Evolutionary conservation across 2,113 vertebrate species (phyloP), one percentile per base, ranked within the genome.

Genomic region (Eulacestoma nigropectus): DNA sequence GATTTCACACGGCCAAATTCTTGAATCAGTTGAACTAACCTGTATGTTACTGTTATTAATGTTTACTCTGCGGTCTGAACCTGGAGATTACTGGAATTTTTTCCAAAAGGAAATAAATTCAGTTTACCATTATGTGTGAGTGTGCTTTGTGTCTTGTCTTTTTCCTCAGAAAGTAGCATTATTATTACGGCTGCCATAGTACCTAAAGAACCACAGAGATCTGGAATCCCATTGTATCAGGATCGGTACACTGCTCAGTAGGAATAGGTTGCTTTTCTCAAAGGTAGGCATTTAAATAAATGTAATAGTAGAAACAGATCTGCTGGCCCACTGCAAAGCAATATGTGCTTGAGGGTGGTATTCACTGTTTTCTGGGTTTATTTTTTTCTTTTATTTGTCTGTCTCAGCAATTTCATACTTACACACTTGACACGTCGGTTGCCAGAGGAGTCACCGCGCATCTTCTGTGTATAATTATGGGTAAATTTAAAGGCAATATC

Each of bases 11-110:
- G 97, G 98, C 98, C 98, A 98, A 98, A 98, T 98, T 98, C 98
- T 98, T 98, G 98, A 98, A 98, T 98, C 98, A 97, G 98, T 98
- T 98, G 98, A 98, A 98, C 98, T 98, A 98, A 99, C 98, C 98
- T 99, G 99, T 99, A 99, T 98, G 99, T 99, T 99, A 99, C 98
- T 98, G 99, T 99, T 99, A 98, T 99, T 99, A 99, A 99, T 99
- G 99, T 99, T 99, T 99, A 99, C 99, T 99, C 98, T 98, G 98
- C 98, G 94, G 97, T 98, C 98, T 98, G 98, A 99, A 99, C 98
- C 99, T 99, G 99, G 99, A 99, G 98, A 99, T 99, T 99, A 99
- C 99, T 99, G 99, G 99, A 99, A 98, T 98, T 98, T 98, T 98
- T 98, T 97, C 97, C 98, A 98, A 98, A 97, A 97, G 97, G 98